Evolutionary conservation across 2,113 vertebrate species (phyloP).

Genomic region (Elachura formosa): DNA sequence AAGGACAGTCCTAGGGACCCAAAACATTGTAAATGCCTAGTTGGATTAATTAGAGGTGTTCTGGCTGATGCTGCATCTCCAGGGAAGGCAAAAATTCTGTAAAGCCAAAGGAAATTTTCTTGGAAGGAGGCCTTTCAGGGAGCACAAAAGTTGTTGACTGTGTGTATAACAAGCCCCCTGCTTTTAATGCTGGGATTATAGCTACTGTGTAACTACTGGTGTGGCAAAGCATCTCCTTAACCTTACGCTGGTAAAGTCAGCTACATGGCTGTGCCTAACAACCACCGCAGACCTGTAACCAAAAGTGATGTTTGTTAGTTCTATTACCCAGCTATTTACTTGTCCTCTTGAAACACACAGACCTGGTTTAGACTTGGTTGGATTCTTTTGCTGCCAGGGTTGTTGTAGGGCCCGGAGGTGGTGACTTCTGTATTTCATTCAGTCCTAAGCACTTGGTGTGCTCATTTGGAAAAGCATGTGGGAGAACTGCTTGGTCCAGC

Average conservation of each 20-base stretch:
- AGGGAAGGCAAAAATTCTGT: background rate
- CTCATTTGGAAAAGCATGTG: background rate
- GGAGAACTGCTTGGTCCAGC: background rate
- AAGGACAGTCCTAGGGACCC: background rate
- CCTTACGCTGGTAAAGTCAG: background rate
- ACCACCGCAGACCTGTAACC: background rate
- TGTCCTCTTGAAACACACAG: background rate
- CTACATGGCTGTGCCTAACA: background rate
- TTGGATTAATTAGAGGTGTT: slow-evolving; percentile 15
- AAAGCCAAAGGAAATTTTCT: background rate
- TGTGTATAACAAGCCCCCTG: background rate
- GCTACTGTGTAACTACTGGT: background rate
- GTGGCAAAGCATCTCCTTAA: background rate
- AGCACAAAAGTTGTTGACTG: background rate
- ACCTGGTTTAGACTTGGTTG: background rate
- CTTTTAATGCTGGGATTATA: background rate
- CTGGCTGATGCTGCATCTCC: background rate
- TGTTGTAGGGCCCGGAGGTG: background rate
- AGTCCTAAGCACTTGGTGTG: background rate
- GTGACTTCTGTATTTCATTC: background rate
- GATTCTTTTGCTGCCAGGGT: background rate
- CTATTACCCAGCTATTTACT: background rate
- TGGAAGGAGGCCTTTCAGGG: background rate
- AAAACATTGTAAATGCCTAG: background rate
- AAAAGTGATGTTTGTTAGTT: background rate